Evolutionary conservation across 2,888 invertebrate genomes (phyloP).

Genomic region (Acanthacorydalis orientalis): DNA sequence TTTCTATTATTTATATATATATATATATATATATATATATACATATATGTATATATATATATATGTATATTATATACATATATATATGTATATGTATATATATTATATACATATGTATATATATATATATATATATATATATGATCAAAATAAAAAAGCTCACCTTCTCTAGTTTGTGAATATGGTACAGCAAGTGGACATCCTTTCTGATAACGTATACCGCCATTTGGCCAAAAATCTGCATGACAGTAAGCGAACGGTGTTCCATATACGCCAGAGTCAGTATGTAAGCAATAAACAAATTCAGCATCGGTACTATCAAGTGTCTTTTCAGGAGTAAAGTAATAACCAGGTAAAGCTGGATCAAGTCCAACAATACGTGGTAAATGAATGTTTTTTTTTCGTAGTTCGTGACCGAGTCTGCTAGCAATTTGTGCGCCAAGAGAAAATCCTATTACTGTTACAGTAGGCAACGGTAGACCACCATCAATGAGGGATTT

Average conservation of each 20-base stretch:
- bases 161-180: too few species aligned
- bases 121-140: too few species aligned
- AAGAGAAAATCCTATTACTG: background rate
- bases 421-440: background rate
- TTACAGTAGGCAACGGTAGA: background rate
- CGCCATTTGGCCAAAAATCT: background rate
- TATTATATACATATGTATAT: too few species aligned
- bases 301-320: background rate
- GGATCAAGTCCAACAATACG: background rate
- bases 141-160: too few species aligned
- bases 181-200: background rate
- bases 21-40: too few species aligned
- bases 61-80: too few species aligned
- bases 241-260: background rate
- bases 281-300: background rate
- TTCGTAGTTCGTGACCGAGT: background rate
- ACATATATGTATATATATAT: too few species aligned
- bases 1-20: too few species aligned
- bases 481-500: background rate
- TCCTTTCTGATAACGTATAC: background rate
- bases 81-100: too few species aligned
- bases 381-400: background rate
- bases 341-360: background rate
- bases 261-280: slow-evolving; percentile 1
- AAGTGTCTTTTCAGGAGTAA: background rate